Evolutionary conservation across 2,797 vertebrate genomes (phyloP).

Genomic region (Microctenopoma steveboyesi): DNA sequence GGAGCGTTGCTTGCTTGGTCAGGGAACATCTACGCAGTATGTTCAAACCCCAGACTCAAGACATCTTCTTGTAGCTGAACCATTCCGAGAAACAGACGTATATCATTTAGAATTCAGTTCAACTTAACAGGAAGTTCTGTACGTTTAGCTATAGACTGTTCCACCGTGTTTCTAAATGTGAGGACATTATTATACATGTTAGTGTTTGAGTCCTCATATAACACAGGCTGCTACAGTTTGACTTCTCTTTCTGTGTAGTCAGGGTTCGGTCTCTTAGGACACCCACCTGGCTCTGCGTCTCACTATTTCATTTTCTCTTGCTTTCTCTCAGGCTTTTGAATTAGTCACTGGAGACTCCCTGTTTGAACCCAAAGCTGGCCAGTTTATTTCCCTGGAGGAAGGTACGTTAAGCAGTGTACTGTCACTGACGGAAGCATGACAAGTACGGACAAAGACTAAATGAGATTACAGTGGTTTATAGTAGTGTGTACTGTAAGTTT

Average conservation of each 20-base stretch:
- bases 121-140: too few relatives aligned
- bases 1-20: conserved; percentile 92
- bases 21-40: conserved; percentile 18
- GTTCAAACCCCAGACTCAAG: background rate
- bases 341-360: conserved; percentile 85
- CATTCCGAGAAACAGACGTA: too few relatives aligned
- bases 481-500: conserved; percentile 1
- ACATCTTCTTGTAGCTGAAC: background rate
- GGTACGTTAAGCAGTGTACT: conserved; percentile 74
- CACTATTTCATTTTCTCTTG: conserved; percentile 20
- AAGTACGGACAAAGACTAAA: conserved; percentile 31
- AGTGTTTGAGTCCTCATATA: too few relatives aligned
- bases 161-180: too few relatives aligned
- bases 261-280: background rate
- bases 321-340: conserved; percentile 86
- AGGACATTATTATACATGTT: too few relatives aligned
- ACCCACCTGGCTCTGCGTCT: background rate
- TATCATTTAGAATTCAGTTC: too few relatives aligned
- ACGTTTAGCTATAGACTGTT: too few relatives aligned
- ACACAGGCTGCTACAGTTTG: too few relatives aligned
- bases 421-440: conserved; percentile 8
- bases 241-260: background rate
- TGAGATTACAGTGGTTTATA: conserved; percentile 29
- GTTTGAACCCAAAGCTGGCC: conserved; percentile 86
- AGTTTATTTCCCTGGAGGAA: conserved; percentile 86